Base-by-base conservation (phyloP, 2,113 vertebrate species). In the Etheostoma cragini region DNA sequence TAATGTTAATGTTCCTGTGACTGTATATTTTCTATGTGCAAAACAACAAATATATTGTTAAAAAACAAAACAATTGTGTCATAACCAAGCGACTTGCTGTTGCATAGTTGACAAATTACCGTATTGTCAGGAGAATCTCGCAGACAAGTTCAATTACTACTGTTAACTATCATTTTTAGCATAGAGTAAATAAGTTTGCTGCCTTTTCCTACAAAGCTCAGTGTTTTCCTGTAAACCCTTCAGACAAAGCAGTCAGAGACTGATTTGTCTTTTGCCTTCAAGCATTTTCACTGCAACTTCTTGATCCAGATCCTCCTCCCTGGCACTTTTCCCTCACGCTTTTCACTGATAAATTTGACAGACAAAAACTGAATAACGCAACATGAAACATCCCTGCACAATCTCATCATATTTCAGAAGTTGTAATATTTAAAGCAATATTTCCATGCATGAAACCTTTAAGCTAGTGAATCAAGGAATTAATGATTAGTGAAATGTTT, bases 121-220 rank as follows among this genome's bases (percentile, higher is more conserved):
- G 26, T 30, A 30, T 30, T 30, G 26, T 30, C 26, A 30, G 26
- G 26, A 30, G 26, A 3, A 1, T 1, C 30, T 30, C 4, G 30
- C 30, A 30, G 30, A 30, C 30, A 30, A 4, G 30, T 30, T 30
- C 30, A 30, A 30, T 30, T 30, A 30, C 30, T 30, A 30, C 3
- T 30, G 30, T 30, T 30, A 30, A 30, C 30, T 30, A 30, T 2
- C 30, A 30, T 30, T 30, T 30, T 81, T 46, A 22, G 17, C n/a
- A n/a, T 57, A 64, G 56, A 76, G 47, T 73, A 24, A 68, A 67
- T 76, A 16, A 54, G 65, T 70, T 78, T 67, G 11, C 16, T 53
- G 26, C 58, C 22, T 63, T 81, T 80, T 83, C 19, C 70, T 38
- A 58, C 45, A 54, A 81, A 46, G 45, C 69, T 50, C 54, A n/a